phyloP scores from a whole-genome alignment of 2,888 invertebrate genomes.

The Psylliodes chrysocephalus region DNA sequence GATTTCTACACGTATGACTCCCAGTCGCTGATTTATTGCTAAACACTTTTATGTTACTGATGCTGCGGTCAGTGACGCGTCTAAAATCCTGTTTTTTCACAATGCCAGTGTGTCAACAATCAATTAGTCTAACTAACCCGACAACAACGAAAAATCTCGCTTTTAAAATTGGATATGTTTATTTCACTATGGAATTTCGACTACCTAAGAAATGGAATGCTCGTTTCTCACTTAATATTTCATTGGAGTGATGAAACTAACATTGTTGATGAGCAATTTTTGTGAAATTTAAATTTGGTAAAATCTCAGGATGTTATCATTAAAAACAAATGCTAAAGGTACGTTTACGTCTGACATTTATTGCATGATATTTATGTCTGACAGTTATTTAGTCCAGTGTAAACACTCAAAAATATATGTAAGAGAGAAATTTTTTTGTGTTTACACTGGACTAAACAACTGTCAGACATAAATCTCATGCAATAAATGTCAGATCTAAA shows the following conservation, averaged over 20 bases:
- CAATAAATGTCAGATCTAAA: too few relatives aligned
- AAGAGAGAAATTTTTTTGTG: too few relatives aligned
- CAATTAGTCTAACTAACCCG: neutral
- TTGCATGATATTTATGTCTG: too few relatives aligned
- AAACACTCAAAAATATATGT: too few relatives aligned
- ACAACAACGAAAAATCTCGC: constrained; percentile 1
- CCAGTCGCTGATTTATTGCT: neutral
- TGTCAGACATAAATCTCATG: too few relatives aligned
- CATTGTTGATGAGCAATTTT: too few relatives aligned
- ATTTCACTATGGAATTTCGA: constrained; percentile 20
- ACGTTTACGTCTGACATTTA: too few relatives aligned
- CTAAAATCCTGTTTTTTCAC: neutral
- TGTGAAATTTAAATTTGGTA: too few relatives aligned
- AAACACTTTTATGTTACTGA: neutral
- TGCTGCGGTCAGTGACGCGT: constrained; percentile 11
- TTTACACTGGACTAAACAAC: too few relatives aligned
- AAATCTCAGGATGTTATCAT: too few relatives aligned
- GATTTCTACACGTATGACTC: neutral
- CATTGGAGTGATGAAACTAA: constrained; percentile 4
- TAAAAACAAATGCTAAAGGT: too few relatives aligned
- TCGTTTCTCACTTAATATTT: constrained; percentile 25
- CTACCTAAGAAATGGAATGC: constrained; percentile 28
- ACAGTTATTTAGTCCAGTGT: too few relatives aligned
- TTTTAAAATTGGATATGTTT: constrained; percentile 20
- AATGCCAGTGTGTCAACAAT: neutral